Percentiles rank a stretch among this genome's conserved stretches.
Conservation (phyloP, 2,797 vertebrate genomes). For the Epinephelus coioides region DNA sequence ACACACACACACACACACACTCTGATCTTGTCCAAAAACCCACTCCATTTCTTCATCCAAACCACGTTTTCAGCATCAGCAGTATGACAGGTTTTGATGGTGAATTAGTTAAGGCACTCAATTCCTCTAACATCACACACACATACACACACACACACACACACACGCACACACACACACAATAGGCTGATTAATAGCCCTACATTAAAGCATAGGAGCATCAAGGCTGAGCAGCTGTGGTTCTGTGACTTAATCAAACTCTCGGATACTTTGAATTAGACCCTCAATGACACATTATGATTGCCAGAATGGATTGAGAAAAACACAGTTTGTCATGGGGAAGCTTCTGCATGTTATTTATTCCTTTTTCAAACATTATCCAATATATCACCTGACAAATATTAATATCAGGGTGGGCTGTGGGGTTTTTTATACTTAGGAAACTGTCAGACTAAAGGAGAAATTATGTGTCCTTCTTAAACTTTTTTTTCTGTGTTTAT, state of each 20-base stretch:
- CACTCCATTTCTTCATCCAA: conserved; percentile 47
- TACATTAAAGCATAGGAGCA: conserved; percentile 60
- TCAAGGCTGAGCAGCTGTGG: conserved; percentile 53
- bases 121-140: conserved; percentile 23
- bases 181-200: conserved; percentile 67
- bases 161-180: conserved; percentile 35
- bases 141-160: conserved; percentile 25
- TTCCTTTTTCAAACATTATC: conserved; percentile 27
- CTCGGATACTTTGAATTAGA: conserved; percentile 60
- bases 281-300: conserved; percentile 52
- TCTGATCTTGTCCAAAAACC: conserved; percentile 18
- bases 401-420: conserved; percentile 23
- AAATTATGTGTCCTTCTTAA: conserved; percentile 23
- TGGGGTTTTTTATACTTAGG: neutral
- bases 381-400: conserved; percentile 20
- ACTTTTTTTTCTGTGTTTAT: conserved; percentile 1
- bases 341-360: conserved; percentile 37
- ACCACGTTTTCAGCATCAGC: conserved; percentile 35
- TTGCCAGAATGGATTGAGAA: conserved; percentile 46
- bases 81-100: conserved; percentile 53
- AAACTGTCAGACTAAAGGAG: conserved; percentile 33
- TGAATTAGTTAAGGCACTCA: conserved; percentile 49
- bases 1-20: conserved; percentile 11
- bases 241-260: conserved; percentile 69
- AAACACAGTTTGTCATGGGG: conserved; percentile 34